Base-by-base conservation (phyloP, 2,113 vertebrate species). In the Danio rerio region DNA sequence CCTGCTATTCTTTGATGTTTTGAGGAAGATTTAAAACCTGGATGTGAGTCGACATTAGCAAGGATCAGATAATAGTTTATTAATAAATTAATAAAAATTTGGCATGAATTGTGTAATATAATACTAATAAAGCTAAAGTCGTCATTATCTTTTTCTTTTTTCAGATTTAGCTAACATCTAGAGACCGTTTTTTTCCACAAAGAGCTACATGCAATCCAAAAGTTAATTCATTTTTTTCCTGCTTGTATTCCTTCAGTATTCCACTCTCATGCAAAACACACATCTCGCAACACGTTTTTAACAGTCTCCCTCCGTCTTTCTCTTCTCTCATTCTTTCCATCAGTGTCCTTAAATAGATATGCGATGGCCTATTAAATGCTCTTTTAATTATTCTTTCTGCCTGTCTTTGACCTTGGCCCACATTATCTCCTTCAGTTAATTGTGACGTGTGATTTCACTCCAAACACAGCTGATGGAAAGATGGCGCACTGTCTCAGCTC, bases 351-450 rank as follows among this genome's bases (percentile, higher is more conserved):
- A 87, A 94, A 93, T 94, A 94, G 91, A 91, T 79, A 86, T 76
- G 84, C 81, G 86, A 90, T 89, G 91, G 84, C 89, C 92, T 88
- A 93, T 92, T 94, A 92, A 91, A 88, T 89, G 87, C 78, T 84
- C 62, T 92, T 92, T 90, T 93, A 93, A 93, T 93, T 92, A 91
- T 92, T 93, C 91, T 89, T 89, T 88, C 49, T 69, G 68, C 81
- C 66, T 81, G 56, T 66, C 72, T 87, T 83, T 78, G 76, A 83
- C 81, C 84, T 92, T 93, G 92, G 86, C 92, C 91, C 85, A 91
- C 89, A 93, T 93, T 89, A 90, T 88, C 83, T 85, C 86, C 90
- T 90, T 92, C 80, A 89, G 91, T 92, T 90, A 90, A 91, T 91
- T 92, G 89, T 90, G 91, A 92, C 63, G 86, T 85, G 84, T 86